Percentiles rank a stretch among this genome's conserved stretches.
These are phyloP conservation scores for Cancer borealis DNA, from an alignment of 2,888 invertebrate species.

Conservation along the genomic window DNA sequence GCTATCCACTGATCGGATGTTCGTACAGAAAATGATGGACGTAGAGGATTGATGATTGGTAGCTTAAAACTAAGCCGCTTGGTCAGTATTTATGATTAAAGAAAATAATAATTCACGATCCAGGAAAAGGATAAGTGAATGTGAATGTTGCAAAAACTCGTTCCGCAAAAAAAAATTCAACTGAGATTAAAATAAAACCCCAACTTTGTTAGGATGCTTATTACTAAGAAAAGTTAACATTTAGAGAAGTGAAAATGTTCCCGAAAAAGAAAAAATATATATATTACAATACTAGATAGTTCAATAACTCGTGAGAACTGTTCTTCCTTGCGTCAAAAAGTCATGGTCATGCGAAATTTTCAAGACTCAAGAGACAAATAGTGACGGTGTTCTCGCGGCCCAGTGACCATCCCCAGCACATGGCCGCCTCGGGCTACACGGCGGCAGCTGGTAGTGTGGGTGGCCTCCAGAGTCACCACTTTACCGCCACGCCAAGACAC, in stretches of 20 bases:
- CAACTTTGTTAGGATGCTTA: not conserved
- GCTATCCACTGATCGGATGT: too few species aligned
- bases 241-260: not conserved
- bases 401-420: not conserved
- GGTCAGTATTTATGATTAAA: too few species aligned
- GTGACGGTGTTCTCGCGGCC: not conserved
- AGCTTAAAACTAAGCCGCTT: too few species aligned
- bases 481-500: not conserved
- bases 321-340: too few species aligned
- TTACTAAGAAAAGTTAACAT: not conserved
- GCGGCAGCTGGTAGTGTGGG: not conserved
- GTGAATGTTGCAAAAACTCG: too few species aligned
- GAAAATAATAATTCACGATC: too few species aligned
- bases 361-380: not conserved
- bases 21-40: too few species aligned
- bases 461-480: not conserved
- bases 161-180: too few species aligned
- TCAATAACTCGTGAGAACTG: too few species aligned
- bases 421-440: not conserved
- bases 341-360: not conserved
- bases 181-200: too few species aligned
- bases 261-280: not conserved
- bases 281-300: not conserved
- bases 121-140: too few species aligned
- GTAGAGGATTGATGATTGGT: too few species aligned